phyloP scores from a whole-genome alignment of 2,797 vertebrate genomes.

The Rhinophrynus dorsalis region DNA sequence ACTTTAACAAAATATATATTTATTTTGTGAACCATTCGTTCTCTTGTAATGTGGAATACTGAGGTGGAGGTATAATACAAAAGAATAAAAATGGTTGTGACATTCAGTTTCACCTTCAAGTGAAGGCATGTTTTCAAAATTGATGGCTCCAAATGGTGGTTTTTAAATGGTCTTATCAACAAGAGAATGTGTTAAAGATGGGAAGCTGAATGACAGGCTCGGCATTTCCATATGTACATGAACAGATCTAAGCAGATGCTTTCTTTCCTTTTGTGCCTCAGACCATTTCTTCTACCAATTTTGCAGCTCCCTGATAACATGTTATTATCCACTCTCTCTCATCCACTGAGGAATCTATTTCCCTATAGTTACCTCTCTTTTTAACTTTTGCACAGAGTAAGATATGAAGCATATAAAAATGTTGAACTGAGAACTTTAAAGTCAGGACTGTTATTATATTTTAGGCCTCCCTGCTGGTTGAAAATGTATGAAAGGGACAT shows the following conservation, averaged over 20 bases:
- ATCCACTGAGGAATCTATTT: slow-evolving; percentile 19
- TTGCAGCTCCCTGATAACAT: slow-evolving; percentile 29
- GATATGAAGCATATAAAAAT: slow-evolving; percentile 27
- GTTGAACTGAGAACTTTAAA: slow-evolving; percentile 46
- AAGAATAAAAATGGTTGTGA: background rate
- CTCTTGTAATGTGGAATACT: background rate
- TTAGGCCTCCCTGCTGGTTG: slow-evolving; percentile 40
- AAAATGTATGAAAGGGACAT: slow-evolving; percentile 47
- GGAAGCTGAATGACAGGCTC: slow-evolving; percentile 1
- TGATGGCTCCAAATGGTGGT: slow-evolving; percentile 19
- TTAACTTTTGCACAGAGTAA: slow-evolving; percentile 34
- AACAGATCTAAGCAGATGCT: slow-evolving; percentile 25
- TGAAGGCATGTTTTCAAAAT: slow-evolving; percentile 7
- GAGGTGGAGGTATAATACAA: background rate
- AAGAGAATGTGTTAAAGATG: slow-evolving; percentile 11
- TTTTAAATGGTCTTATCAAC: slow-evolving; percentile 26
- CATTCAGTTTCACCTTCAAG: background rate
- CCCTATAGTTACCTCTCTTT: background rate
- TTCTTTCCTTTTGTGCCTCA: slow-evolving; percentile 17
- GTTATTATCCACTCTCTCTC: slow-evolving; percentile 29
- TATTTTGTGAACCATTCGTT: too few species aligned
- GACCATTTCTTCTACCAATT: slow-evolving; percentile 7
- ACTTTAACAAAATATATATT: too few species aligned
- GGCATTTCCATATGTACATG: slow-evolving; percentile 31
- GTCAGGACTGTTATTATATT: slow-evolving; percentile 47